A percentile compares a stretch with the other conserved stretches of the same genome.
Evolutionary conservation across 2,797 vertebrate genomes (phyloP).

Genomic region (Coreius guichenoti): DNA sequence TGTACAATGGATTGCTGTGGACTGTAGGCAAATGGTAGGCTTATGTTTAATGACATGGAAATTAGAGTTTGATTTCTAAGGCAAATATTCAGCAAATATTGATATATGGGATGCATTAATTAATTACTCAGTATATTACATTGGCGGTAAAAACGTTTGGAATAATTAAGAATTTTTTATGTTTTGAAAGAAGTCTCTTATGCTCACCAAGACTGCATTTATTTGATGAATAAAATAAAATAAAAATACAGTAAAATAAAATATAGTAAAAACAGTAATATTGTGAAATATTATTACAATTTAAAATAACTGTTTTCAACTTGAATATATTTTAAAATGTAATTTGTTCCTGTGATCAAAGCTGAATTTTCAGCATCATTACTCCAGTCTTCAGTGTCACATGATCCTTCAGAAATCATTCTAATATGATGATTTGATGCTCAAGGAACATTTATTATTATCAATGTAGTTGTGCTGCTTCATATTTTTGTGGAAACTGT

Average conservation of each 20-base stretch:
- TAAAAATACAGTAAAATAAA: no score
- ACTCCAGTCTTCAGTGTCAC: neutral
- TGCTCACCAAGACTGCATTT: neutral
- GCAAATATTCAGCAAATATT: neutral
- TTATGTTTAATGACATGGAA: neutral
- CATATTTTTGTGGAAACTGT: neutral
- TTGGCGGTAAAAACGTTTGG: neutral
- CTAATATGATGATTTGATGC: neutral
- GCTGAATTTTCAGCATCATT: neutral
- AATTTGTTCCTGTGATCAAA: neutral
- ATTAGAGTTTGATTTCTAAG: neutral
- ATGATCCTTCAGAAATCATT: neutral
- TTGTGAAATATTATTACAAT: neutral
- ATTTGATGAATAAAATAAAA: no score
- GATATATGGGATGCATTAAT: neutral
- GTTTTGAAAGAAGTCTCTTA: no score
- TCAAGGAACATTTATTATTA: neutral
- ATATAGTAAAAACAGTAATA: neutral
- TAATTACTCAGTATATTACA: neutral
- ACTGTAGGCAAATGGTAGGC: neutral
- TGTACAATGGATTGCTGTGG: neutral
- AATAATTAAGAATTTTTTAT: neutral
- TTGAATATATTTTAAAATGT: neutral
- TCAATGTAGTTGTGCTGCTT: neutral
- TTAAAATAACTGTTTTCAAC: neutral